Base-by-base conservation (phyloP, 2,113 vertebrate species). In the Andinoacara biseriatus region DNA sequence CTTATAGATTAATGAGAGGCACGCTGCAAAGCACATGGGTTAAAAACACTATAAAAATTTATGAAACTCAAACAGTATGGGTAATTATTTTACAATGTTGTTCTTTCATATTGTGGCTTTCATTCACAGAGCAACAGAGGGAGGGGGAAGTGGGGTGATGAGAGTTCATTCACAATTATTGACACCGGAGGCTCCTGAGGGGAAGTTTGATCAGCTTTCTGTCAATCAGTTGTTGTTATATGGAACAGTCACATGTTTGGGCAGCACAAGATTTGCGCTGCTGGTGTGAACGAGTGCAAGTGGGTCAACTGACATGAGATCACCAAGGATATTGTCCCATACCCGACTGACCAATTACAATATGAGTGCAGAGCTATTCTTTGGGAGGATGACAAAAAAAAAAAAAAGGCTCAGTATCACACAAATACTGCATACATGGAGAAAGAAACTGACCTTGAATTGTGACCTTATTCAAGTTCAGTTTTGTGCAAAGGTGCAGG, bases 111-210 rank as follows among this genome's bases (percentile, higher is more conserved):
- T 52, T 72, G 24, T 3, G 18, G 11, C 59, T 67, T 43, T 65
- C 43, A 62, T 57, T 78, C 49, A 58, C 26, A 75, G 22, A 74
- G 31, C 60, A 15, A 76, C 1, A 60, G 84, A 9, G 24, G 6
- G 43, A 8, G 26, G 4, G 29, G 24, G 57, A 4, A 38, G 14
- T 2, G 10, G 49, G 82, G 77, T 76, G 75, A 90, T 40, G 38
- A 3, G 49, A 90, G 87, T 91, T 93, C 83, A 92, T 91, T 91
- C 91, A 87, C 81, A 90, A 79, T 76, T 91, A 93, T 93, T 86
- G 91, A 93, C 78, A 10, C 35, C 10, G 59, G 72, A 74, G 78
- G 80, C 59, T 89, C 86, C 83, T 17, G 81, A n/a, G 91, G 91
- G 90, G 72, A 84, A 29, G 86, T 91, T 77, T 78, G 85, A 93